Conservation (phyloP, 1,140 invertebrate genomes). For the Leptonema lineaticorne region DNA sequence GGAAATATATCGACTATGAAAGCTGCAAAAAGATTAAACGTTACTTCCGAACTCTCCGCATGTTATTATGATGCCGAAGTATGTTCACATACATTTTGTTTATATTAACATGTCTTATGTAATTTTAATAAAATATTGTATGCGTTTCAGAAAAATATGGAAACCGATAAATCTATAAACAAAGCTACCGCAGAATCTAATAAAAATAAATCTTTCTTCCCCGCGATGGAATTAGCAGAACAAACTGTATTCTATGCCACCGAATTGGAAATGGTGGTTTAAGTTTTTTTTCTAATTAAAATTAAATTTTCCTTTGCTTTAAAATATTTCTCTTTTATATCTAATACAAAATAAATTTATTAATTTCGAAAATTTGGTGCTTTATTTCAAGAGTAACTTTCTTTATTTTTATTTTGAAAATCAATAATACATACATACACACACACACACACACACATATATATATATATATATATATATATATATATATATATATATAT, state of each 20-base stretch:
- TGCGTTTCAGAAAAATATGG: slow-evolving; percentile 27
- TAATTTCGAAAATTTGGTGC: neutral
- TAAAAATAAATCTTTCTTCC: slow-evolving; percentile 71
- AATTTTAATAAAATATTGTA: slow-evolving; percentile 2
- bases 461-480: too few relatives aligned
- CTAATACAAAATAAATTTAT: neutral
- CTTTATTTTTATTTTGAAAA: too few relatives aligned
- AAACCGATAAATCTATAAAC: slow-evolving; percentile 17
- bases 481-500: too few relatives aligned
- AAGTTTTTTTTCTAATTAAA: slow-evolving; percentile 50
- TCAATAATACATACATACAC: too few relatives aligned
- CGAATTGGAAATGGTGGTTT: slow-evolving; percentile 99
- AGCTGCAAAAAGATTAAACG: slow-evolving; percentile 87
- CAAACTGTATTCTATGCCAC: slow-evolving; percentile 96
- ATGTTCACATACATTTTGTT: slow-evolving; percentile 36
- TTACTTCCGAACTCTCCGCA: slow-evolving; percentile 48
- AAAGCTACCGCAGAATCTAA: slow-evolving; percentile 16
- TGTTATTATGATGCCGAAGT: slow-evolving; percentile 23
- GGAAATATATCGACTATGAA: slow-evolving; percentile 85
- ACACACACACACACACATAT: too few relatives aligned
- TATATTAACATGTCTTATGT: slow-evolving; percentile 35
- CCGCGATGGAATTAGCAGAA: slow-evolving; percentile 85
- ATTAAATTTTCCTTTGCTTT: neutral
- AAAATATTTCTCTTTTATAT: slow-evolving; percentile 7
- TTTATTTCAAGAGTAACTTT: too few relatives aligned